Evolutionary conservation across 2,113 vertebrate genomes (phyloP).

Genomic region (Pristiophorus japonicus): DNA sequence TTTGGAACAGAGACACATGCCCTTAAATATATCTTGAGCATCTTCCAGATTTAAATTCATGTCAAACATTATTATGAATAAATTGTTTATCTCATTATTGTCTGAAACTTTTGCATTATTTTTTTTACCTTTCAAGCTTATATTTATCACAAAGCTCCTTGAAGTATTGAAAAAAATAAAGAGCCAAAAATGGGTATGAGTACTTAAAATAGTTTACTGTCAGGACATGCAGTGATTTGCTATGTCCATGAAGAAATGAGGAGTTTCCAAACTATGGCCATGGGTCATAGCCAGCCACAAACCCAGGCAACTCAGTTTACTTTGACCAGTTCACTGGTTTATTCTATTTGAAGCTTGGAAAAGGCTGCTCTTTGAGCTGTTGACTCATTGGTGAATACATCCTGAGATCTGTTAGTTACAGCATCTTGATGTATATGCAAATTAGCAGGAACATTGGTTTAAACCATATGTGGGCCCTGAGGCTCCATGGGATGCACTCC

Average conservation of each 20-base stretch:
- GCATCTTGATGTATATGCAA: neutral
- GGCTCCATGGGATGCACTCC: neutral
- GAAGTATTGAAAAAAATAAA: neutral
- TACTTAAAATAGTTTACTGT: neutral
- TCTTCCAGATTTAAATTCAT: neutral
- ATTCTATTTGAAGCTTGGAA: neutral
- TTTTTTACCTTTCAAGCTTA: neutral
- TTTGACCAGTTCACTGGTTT: neutral
- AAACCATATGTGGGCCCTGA: neutral
- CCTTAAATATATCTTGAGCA: neutral
- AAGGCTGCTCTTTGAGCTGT: neutral
- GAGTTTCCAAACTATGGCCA: neutral
- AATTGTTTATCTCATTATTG: neutral
- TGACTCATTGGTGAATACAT: neutral
- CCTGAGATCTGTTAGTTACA: neutral
- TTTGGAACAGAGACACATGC: neutral
- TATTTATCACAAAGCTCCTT: neutral
- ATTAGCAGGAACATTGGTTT: constrained; percentile 7
- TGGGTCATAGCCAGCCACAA: neutral
- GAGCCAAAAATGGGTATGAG: neutral
- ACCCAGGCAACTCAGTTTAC: neutral
- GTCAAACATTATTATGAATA: neutral
- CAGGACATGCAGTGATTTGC: neutral
- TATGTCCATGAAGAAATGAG: neutral
- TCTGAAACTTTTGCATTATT: neutral